Evolutionary conservation across 2,113 vertebrate species (phyloP).

Genomic region (Acrocephalus kingi): DNA sequence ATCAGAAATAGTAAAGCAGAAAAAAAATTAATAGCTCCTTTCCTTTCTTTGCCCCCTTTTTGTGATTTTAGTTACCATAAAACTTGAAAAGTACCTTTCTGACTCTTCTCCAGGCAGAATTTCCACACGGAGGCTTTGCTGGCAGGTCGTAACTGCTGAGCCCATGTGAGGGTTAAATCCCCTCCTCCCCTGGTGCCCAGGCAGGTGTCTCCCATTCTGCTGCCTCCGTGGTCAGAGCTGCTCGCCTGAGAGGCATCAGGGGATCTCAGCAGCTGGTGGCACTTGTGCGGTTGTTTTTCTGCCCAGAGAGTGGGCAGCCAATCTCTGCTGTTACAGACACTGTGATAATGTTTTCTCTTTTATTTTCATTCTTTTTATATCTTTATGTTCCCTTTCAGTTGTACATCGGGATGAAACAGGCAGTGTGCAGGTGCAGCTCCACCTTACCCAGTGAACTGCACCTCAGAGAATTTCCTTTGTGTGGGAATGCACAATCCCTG

Average conservation of each 20-base stretch:
- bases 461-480: not conserved
- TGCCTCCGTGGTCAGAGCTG: not conserved
- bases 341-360: not conserved
- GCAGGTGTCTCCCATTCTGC: not conserved
- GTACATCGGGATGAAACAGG: not conserved
- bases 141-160: not conserved
- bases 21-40: not conserved
- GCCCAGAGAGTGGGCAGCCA: not conserved
- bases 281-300: not conserved
- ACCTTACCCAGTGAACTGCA: not conserved
- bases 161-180: not conserved
- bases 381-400: not conserved
- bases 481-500: not conserved
- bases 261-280: not conserved
- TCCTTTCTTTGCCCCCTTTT: not conserved
- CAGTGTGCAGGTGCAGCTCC: not conserved
- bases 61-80: conserved; percentile 13
- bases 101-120: not conserved
- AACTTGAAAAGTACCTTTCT: not conserved
- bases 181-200: not conserved
- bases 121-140: not conserved
- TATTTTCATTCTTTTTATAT: not conserved
- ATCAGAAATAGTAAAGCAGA: not conserved
- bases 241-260: not conserved
- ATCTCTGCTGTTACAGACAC: not conserved